A percentile compares a stretch with the other conserved stretches of the same genome.
phyloP scores from a whole-genome alignment of 2,888 invertebrate genomes.

The Troilus luridus region DNA sequence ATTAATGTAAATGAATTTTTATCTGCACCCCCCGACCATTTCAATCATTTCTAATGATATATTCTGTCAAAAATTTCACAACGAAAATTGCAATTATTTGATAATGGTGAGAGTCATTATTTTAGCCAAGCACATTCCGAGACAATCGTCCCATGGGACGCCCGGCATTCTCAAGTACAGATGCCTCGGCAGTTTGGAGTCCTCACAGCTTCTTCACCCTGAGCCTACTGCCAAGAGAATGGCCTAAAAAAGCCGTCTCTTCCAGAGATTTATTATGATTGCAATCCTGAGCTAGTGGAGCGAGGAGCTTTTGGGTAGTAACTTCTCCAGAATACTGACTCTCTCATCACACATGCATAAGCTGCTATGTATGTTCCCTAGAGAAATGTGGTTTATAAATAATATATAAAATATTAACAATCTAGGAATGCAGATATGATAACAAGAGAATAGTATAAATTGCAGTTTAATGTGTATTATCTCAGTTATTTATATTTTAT shows the following conservation, averaged over 20 bases:
- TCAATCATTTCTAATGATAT: too few species aligned
- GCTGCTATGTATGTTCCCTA: not conserved
- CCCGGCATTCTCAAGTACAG: not conserved
- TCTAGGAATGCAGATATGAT: too few species aligned
- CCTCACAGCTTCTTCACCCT: not conserved
- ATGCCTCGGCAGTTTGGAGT: not conserved
- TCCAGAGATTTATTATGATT: conserved; percentile 5
- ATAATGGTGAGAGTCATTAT: not conserved
- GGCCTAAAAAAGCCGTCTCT: conserved; percentile 27
- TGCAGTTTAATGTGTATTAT: too few species aligned
- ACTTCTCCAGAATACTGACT: too few species aligned
- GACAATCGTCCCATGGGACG: not conserved
- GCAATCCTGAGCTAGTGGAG: not conserved
- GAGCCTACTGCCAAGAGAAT: not conserved
- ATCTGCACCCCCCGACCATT: too few species aligned
- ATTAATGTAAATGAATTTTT: too few species aligned
- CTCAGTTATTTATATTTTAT: too few species aligned
- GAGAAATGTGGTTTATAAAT: too few species aligned
- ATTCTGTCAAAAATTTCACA: too few species aligned
- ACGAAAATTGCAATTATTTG: too few species aligned
- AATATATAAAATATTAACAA: too few species aligned
- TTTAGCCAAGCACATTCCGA: not conserved
- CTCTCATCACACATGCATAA: not conserved
- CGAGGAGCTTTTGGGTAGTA: not conserved
- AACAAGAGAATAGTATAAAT: too few species aligned